Evolutionary conservation across 2,113 vertebrate species (phyloP).

Genomic region (Chascanopsetta lugubris): DNA sequence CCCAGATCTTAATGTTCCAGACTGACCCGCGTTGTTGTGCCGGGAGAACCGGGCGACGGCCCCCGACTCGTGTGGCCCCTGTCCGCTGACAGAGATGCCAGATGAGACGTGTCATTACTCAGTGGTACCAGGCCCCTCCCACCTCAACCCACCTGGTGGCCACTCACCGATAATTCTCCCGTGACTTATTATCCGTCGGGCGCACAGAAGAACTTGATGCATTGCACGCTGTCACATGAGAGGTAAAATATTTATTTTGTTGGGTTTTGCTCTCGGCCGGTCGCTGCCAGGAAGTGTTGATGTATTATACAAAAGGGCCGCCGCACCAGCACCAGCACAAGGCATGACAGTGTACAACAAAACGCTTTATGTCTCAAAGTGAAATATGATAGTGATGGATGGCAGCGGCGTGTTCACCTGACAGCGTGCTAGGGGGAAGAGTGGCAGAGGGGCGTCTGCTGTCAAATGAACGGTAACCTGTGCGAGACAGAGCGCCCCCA

Average conservation of each 20-base stretch:
- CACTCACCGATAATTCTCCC: slow-evolving; percentile 40
- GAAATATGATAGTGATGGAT: slow-evolving; percentile 66
- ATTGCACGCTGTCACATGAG: slow-evolving; percentile 47
- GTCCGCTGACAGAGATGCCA: slow-evolving; percentile 31
- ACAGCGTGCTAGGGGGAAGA: slow-evolving; percentile 30
- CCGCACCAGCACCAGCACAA: slow-evolving; percentile 43
- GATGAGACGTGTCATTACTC: slow-evolving; percentile 37
- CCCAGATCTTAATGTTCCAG: slow-evolving; percentile 43
- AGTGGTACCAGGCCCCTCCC: slow-evolving; percentile 13
- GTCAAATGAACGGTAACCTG: slow-evolving; percentile 21
- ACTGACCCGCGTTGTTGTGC: slow-evolving; percentile 13
- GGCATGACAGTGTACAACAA: slow-evolving; percentile 47
- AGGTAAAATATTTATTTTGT: slow-evolving; percentile 58
- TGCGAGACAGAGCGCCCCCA: no score
- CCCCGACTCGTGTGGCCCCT: slow-evolving; percentile 22
- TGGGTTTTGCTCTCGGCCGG: slow-evolving; percentile 47
- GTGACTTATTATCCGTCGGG: slow-evolving; percentile 49
- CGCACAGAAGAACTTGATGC: slow-evolving; percentile 38
- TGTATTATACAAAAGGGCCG: slow-evolving; percentile 49
- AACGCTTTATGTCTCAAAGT: slow-evolving; percentile 56
- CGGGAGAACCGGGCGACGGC: slow-evolving; percentile 29
- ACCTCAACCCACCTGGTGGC: slow-evolving; percentile 33
- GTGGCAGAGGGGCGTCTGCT: slow-evolving; percentile 19
- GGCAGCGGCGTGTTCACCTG: slow-evolving; percentile 34
- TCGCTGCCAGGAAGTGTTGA: slow-evolving; percentile 49